These are phyloP conservation scores for silkworm (Bombyx mori) DNA, from an alignment of 1,140 invertebrate species.

Conservation along the genomic window ASM3026992v2 NC_085123.1:10408001-10408500, in stretches of 20 bases:
- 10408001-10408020: too few relatives aligned
- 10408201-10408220: slow-evolving; percentile 40
- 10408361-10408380: slow-evolving; percentile 11
- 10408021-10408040: too few relatives aligned
- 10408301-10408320: slow-evolving; percentile 7
- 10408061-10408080: too few relatives aligned
- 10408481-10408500: background rate
- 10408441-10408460: slow-evolving; percentile 44
- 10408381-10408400: too few relatives aligned
- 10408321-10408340: slow-evolving; percentile 9
- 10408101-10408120: too few relatives aligned
- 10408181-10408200: slow-evolving; percentile 17
- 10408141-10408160: too few relatives aligned
- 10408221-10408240: slow-evolving; percentile 28
- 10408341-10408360: slow-evolving; percentile 25
- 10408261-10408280: slow-evolving; percentile 28
- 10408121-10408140: too few relatives aligned
- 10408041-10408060: too few relatives aligned
- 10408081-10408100: too few relatives aligned
- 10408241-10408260: slow-evolving; percentile 21
- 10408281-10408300: slow-evolving; percentile 8
- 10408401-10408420: too few relatives aligned
- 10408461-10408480: slow-evolving; percentile 4
- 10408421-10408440: too few relatives aligned
- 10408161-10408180: too few relatives aligned